Percentiles rank a stretch among this genome's conserved stretches.
Conservation (phyloP, 64 coral and sea anemone species). For the Astreopora myriophthalma region DNA sequence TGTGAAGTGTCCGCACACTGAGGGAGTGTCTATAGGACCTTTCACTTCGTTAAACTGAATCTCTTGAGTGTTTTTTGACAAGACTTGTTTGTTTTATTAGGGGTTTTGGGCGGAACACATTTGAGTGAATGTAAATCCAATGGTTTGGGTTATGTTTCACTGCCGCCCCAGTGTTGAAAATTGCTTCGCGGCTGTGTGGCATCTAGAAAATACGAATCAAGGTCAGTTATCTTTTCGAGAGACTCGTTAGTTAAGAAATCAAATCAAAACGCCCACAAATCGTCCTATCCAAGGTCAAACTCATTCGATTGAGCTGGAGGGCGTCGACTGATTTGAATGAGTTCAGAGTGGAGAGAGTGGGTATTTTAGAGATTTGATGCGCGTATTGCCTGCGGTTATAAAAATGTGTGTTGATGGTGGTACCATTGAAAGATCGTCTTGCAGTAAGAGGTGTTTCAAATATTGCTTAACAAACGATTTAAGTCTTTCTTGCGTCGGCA, state of each 20-base stretch:
- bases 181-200: not conserved
- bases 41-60: not conserved
- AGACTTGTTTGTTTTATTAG: not conserved
- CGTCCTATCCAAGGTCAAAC: no score
- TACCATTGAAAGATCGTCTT: no score
- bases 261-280: no score
- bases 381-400: no score
- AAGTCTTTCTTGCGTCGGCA: not conserved
- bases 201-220: not conserved
- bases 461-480: no score
- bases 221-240: not conserved
- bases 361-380: no score
- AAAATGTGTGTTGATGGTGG: no score
- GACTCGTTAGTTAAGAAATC: no score
- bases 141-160: slow-evolving; percentile 18
- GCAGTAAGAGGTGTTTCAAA: not conserved
- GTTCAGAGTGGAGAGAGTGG: no score
- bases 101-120: not conserved
- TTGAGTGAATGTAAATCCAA: not conserved
- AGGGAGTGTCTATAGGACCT: no score
- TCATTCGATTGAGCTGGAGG: no score
- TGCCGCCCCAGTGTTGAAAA: slow-evolving; percentile 3
- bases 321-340: no score
- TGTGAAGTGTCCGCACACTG: not conserved
- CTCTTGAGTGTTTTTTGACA: not conserved